phyloP scores from a whole-genome alignment of 2,888 invertebrate genomes.

The Aporophyla nigra region DNA sequence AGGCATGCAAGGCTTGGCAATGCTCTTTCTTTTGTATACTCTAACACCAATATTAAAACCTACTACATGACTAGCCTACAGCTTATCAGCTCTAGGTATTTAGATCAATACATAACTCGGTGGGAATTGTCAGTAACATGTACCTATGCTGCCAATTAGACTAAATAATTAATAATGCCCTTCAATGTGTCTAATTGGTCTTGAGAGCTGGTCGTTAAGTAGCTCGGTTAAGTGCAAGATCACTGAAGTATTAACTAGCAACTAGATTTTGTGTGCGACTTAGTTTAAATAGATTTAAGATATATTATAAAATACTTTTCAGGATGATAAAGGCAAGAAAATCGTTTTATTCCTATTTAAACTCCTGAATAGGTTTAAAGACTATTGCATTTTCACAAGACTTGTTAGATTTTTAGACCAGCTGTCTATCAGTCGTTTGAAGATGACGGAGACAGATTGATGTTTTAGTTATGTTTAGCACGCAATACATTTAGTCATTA shows the following conservation, averaged over 20 bases:
- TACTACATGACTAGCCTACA: background rate
- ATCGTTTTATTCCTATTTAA: too few species aligned
- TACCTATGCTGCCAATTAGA: slow-evolving; percentile 21
- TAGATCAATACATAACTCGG: background rate
- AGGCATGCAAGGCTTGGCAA: slow-evolving; percentile 7
- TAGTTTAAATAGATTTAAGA: background rate
- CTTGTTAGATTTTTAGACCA: too few species aligned
- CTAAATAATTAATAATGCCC: slow-evolving; percentile 36
- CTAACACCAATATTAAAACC: background rate
- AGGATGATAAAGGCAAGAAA: too few species aligned
- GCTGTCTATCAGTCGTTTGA: too few species aligned
- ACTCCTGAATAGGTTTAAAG: too few species aligned
- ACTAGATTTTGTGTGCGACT: background rate
- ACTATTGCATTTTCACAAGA: too few species aligned
- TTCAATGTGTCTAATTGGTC: slow-evolving; percentile 32
- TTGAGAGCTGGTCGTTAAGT: background rate
- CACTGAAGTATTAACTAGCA: background rate
- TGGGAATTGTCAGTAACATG: background rate
- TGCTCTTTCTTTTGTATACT: background rate
- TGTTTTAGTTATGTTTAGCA: too few species aligned
- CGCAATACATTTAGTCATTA: too few species aligned
- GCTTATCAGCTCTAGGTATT: slow-evolving; percentile 10
- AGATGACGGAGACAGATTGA: too few species aligned
- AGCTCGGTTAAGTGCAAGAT: background rate
- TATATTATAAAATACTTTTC: too few species aligned